phyloP scores from a whole-genome alignment of 2,113 vertebrate genomes.

The Chauna torquata region DNA sequence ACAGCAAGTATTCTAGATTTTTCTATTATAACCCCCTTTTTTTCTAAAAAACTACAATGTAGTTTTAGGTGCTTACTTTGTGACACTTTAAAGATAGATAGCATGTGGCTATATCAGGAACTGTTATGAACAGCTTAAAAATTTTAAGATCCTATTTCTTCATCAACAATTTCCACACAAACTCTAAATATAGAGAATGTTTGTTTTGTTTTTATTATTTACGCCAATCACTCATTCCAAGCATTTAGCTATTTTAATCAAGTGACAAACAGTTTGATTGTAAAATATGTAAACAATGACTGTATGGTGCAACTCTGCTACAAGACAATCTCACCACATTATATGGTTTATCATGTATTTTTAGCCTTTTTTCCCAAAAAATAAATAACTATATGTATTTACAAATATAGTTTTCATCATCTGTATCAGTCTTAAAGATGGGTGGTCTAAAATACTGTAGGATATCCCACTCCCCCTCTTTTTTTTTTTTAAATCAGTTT shows the following conservation, averaged over 20 bases:
- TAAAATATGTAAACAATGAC: too few species aligned
- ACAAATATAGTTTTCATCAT: background rate
- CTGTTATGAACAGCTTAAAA: background rate
- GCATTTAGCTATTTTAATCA: background rate
- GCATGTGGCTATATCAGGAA: background rate
- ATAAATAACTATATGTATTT: background rate
- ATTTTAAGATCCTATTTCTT: background rate
- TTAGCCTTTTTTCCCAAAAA: background rate
- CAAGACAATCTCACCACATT: background rate
- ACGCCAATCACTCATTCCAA: background rate
- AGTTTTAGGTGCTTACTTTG: background rate
- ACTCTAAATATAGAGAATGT: background rate
- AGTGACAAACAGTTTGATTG: too few species aligned
- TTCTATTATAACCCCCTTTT: background rate
- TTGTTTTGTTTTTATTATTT: too few species aligned
- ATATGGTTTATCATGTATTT: background rate
- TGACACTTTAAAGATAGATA: background rate
- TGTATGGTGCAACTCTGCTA: too few species aligned
- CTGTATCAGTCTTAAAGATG: background rate
- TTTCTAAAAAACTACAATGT: background rate
- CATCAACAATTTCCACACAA: background rate
- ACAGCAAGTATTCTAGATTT: background rate
- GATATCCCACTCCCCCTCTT: too few species aligned
- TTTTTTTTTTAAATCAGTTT: too few species aligned
- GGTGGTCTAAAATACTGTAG: background rate